Conservation (phyloP, 1,140 invertebrate species). For the Tetramorium simillimum region DNA sequence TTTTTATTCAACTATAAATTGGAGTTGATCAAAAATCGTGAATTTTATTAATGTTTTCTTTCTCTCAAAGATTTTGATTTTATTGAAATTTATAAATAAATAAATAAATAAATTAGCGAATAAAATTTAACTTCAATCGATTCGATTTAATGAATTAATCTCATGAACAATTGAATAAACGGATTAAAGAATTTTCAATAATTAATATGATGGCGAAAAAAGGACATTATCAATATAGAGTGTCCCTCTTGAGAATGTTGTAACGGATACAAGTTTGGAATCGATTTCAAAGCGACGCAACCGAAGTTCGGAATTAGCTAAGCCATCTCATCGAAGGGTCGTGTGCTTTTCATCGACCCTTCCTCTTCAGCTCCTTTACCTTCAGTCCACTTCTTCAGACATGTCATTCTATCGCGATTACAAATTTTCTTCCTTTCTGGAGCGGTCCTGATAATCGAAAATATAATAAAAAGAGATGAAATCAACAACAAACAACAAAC, state of each 20-base stretch:
- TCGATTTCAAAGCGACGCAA: conserved; percentile 31
- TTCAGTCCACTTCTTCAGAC: conserved; percentile 5
- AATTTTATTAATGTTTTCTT: too few species aligned
- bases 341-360: conserved; percentile 43
- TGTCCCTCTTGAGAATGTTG: neutral
- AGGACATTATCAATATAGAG: neutral
- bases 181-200: neutral
- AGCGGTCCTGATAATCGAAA: conserved; percentile 14
- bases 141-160: neutral
- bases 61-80: neutral
- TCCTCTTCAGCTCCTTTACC: conserved; percentile 12
- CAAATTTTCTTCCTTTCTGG: conserved; percentile 1
- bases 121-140: neutral
- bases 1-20: neutral
- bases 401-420: conserved; percentile 59
- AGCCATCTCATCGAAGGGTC: conserved; percentile 37
- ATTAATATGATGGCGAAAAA: neutral
- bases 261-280: conserved; percentile 18
- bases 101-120: neutral
- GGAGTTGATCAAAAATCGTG: neutral
- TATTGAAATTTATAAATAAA: neutral
- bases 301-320: conserved; percentile 26
- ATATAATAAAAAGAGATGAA: neutral
- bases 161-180: neutral
- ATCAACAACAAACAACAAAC: neutral